Base-by-base conservation (phyloP, 2,888 invertebrate genomes). In the Archips crataeganus region DNA sequence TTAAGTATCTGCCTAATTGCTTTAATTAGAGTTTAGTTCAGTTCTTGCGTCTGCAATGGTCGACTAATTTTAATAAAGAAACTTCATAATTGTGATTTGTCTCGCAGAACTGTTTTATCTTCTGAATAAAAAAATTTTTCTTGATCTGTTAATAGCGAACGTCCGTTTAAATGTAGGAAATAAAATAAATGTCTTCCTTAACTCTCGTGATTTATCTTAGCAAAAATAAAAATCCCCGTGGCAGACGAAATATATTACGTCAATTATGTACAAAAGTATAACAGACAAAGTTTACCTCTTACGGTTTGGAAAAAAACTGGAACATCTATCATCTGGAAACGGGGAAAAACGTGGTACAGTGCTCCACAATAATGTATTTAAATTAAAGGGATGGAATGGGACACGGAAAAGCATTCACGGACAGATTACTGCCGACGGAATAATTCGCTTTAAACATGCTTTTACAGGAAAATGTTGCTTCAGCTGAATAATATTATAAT, bases 311-410 rank as follows among this genome's bases (percentile, higher is more conserved):
- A 57, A 71, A 47, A 57, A 68, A 60, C 71, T 49, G 11, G n/a
- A 67, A 63, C 72, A 68, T 72, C 68, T 59, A 67, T 72, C 54
- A 54, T 8, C 11, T 42, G 5, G 42, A 11, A 57, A 65, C 49
- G 49, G 47, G 49, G 72, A 63, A 63, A 64, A 68, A 68, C 63
- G 63, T 59, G 68, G 68, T 64, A 54, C 66, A 34, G 13, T 64
- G 73, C 42, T 63, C 67, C 61, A 64, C 54, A 72, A 72, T 69
- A 73, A 73, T 73, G 73, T 73, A 73, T 69, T 73, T 73, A 64
- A 73, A 73, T 73, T 68, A 64, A 63, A 69, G 42, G 23, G 15
- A 15, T 49, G 15, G 32, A 61, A n/a, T 13, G 64, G 45, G 54
- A 73, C 73, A 69, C 63, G 72, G 59, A 34, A 73, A 73, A 68